Base-by-base conservation (phyloP, 1,140 invertebrate species). In the Agrilus planipennis region DNA sequence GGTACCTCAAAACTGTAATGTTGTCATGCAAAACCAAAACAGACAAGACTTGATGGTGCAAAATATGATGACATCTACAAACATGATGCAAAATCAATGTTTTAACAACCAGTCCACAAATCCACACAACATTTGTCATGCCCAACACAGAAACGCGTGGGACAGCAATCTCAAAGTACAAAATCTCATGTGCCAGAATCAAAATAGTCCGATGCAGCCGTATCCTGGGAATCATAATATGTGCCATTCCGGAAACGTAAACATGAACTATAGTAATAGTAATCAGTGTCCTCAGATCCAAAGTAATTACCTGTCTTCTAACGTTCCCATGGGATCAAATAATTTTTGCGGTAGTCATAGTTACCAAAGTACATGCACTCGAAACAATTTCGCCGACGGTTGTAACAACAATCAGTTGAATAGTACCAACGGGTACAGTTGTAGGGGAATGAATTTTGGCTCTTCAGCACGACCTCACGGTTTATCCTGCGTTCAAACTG, bases 291-390 rank as follows among this genome's bases (percentile, higher is more conserved):
- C 47, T 10, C 28, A 30, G 12, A 23, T 31, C 5, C 29, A 18
- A 41, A 32, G 10, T 32, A 21, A 31, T 31, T 50, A 41, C 35
- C 41, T 34, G 34, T 37, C 15, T 14, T 18, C 20, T 20, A 25
- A 15, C 18, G 44, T 42, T 20, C 21, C 10, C 31, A 39, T 64
- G 62, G 63, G 67, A 67, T 61, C 65, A 65, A 61, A 62, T 59
- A 59, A 60, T 60, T 57, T 67, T 65, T 54, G 57, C 62, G 54
- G 61, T 53, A 65, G 55, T 57, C 64, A 66, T 62, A 61, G 62
- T 58, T 47, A 63, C 60, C 49, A 63, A 40, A 22, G 4, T n/a
- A 35, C 45, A 28, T 52, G 47, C 37, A 52, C 41, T 30, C 39
- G 22, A 34, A 37, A 44, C 32, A 46, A 49, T 38, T 20, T 40